Conservation (phyloP, 92 coral and sea anemone genomes). For the Porites evermanni region DNA sequence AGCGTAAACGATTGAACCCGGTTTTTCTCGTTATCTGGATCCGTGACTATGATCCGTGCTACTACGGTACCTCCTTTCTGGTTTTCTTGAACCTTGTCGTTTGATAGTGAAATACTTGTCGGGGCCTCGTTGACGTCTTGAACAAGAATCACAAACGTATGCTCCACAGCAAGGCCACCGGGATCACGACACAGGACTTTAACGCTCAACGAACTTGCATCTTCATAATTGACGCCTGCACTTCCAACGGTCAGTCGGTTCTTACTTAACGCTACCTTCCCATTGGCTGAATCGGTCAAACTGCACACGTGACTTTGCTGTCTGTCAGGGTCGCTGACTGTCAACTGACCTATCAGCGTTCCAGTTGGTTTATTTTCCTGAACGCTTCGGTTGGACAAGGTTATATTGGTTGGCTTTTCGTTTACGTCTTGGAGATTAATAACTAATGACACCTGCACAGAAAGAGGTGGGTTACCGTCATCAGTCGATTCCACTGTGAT, state of each 20-base stretch:
- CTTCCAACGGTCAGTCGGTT: constrained; percentile 77
- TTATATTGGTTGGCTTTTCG: constrained; percentile 82
- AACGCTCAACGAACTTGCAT: constrained; percentile 45
- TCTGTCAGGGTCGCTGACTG: constrained; percentile 88
- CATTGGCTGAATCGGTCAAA: constrained; percentile 75
- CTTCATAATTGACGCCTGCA: constrained; percentile 86
- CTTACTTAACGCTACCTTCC: constrained; percentile 56
- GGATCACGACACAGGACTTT: constrained; percentile 85
- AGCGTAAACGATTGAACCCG: constrained; percentile 66
- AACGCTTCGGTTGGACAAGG: constrained; percentile 61
- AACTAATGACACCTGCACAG: constrained; percentile 58
- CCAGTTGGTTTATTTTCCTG: constrained; percentile 74
- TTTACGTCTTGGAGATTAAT: constrained; percentile 74
- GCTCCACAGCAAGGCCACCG: constrained; percentile 58
- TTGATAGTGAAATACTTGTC: constrained; percentile 65
- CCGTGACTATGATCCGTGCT: constrained; percentile 67
- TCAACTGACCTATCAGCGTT: constrained; percentile 74
- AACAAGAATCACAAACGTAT: constrained; percentile 63
- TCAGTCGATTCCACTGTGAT: constrained; percentile 80
- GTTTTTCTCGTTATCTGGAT: constrained; percentile 81
- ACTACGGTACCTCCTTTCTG: constrained; percentile 54
- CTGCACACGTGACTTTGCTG: constrained; percentile 78
- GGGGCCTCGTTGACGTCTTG: constrained; percentile 91
- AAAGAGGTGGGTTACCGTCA: constrained; percentile 78
- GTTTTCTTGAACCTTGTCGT: constrained; percentile 73